These are phyloP conservation scores for Spodoptera frugiperda DNA, from an alignment of 1,140 invertebrate species.

Conservation along the genomic window DNA sequence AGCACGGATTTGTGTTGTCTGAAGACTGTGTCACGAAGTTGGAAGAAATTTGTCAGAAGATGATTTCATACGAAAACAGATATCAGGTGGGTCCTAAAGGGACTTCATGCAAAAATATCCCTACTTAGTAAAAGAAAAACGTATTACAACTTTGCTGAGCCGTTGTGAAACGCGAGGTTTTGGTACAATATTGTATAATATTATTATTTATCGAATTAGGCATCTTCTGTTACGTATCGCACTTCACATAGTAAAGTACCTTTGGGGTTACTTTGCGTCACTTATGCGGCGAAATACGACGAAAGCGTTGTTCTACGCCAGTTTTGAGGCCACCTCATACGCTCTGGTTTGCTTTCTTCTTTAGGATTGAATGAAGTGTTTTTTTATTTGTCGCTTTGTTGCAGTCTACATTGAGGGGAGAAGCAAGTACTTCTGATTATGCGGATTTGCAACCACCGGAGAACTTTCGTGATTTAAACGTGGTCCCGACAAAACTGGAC, in stretches of 20 bases:
- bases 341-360: neutral
- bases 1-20: slow-evolving; percentile 67
- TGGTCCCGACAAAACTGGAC: slow-evolving; percentile 72
- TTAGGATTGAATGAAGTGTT: no score
- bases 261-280: no score
- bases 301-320: no score
- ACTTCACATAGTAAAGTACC: no score
- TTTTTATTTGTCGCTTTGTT: neutral
- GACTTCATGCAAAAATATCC: neutral
- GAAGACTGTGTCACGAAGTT: slow-evolving; percentile 67
- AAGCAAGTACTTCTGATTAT: neutral
- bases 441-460: slow-evolving; percentile 72
- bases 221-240: no score
- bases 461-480: slow-evolving; percentile 84
- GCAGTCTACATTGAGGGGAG: neutral
- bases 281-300: no score
- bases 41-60: slow-evolving; percentile 63
- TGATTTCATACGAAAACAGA: slow-evolving; percentile 64
- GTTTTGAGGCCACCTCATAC: neutral
- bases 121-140: neutral
- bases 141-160: neutral
- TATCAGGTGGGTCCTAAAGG: slow-evolving; percentile 53
- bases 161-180: no score
- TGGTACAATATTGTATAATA: no score
- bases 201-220: no score